Evolutionary conservation across 2,113 vertebrate species (phyloP).

Genomic region (Recurvirostra avosetta): DNA sequence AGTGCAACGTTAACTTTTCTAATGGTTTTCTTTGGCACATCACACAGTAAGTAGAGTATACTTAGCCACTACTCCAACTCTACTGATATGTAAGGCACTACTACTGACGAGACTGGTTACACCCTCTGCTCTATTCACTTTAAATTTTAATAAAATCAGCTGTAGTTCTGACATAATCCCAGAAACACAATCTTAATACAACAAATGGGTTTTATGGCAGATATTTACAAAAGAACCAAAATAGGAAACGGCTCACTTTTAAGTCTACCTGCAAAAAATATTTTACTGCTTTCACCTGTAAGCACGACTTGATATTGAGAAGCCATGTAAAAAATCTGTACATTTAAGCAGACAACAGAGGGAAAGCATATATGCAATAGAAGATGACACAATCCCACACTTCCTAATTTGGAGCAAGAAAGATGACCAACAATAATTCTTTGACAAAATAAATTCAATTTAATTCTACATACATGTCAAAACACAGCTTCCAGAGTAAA

Average conservation of each 20-base stretch:
- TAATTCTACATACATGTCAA: background rate
- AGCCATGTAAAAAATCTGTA: background rate
- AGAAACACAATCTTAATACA: background rate
- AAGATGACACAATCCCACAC: background rate
- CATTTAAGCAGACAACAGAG: background rate
- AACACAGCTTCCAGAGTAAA: background rate
- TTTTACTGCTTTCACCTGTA: background rate
- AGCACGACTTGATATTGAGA: background rate
- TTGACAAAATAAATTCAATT: background rate
- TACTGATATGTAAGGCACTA: accelerated
- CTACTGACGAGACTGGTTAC: background rate
- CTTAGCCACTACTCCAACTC: background rate
- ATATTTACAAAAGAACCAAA: background rate
- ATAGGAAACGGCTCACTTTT: background rate
- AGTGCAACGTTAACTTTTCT: background rate
- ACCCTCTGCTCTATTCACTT: background rate
- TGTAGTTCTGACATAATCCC: background rate
- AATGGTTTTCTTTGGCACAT: background rate
- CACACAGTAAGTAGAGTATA: background rate
- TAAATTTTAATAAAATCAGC: background rate
- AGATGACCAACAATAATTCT: background rate
- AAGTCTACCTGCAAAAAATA: background rate
- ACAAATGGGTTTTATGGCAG: background rate
- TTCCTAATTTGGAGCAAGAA: background rate
- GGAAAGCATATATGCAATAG: background rate